Conservation (phyloP, 92 coral and sea anemone genomes). For the Siderastrea radians region DNA sequence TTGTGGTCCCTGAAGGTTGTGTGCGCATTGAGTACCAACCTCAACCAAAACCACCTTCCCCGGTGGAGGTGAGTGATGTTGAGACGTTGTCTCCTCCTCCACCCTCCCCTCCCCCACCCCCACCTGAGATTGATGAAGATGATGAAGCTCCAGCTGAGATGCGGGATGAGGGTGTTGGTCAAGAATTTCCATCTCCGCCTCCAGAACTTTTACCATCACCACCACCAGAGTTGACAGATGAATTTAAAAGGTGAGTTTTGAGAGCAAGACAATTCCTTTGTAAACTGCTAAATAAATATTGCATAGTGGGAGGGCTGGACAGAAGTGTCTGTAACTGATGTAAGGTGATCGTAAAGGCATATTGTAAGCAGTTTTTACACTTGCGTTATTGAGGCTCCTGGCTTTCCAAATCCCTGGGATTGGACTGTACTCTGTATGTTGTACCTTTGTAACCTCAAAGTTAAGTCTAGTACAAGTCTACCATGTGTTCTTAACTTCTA, state of each 20-base stretch:
- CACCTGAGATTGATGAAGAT: slow-evolving; percentile 74
- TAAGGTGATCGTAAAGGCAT: no score
- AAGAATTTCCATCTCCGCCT: slow-evolving; percentile 92
- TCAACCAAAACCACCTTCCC: slow-evolving; percentile 90
- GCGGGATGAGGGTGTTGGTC: slow-evolving; percentile 61
- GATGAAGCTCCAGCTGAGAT: slow-evolving; percentile 60
- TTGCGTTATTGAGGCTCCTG: no score
- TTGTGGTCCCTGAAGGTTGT: slow-evolving; percentile 81
- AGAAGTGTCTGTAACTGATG: no score
- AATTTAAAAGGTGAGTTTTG: slow-evolving; percentile 46
- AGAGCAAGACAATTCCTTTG: no score
- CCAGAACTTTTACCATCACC: slow-evolving; percentile 91
- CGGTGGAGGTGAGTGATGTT: slow-evolving; percentile 85
- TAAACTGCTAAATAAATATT: no score
- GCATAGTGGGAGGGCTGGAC: no score
- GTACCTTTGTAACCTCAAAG: no score
- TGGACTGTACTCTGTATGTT: no score
- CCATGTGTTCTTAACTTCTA: no score
- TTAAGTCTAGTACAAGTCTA: no score
- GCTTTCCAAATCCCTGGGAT: no score
- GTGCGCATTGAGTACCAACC: slow-evolving; percentile 77
- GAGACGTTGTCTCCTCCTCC: slow-evolving; percentile 88
- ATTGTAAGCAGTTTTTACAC: no score
- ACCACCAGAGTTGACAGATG: slow-evolving; percentile 86
- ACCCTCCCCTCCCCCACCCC: slow-evolving; percentile 80